Conservation (phyloP, 2,888 invertebrate species). For the Brachypalpus laphriformis region DNA sequence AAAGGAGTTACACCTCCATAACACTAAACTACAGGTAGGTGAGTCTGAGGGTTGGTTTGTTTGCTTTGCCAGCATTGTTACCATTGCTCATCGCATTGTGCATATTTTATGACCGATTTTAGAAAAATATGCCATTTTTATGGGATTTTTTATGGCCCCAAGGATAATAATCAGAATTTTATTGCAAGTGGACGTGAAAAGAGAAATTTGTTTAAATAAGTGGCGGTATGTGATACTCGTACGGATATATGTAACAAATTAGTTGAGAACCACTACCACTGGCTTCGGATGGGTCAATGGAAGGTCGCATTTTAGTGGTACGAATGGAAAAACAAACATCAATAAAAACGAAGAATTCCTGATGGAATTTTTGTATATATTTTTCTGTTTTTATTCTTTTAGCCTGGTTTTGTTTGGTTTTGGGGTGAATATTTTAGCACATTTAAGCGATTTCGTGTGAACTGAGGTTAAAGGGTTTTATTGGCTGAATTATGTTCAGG, state of each 20-base stretch:
- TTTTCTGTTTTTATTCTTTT: constrained; percentile 18
- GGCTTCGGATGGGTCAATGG: constrained; percentile 2
- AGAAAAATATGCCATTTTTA: constrained; percentile 58
- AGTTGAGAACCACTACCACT: not conserved
- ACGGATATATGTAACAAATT: constrained; percentile 44
- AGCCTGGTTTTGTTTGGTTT: not conserved
- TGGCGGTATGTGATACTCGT: constrained; percentile 25
- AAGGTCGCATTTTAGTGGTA: too few species aligned
- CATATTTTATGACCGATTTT: constrained; percentile 57
- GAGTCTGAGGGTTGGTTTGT: constrained; percentile 66
- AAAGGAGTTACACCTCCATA: constrained; percentile 70
- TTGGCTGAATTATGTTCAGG: not conserved
- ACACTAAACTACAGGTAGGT: constrained; percentile 59
- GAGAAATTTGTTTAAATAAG: constrained; percentile 46
- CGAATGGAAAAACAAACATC: constrained; percentile 64
- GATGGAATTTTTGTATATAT: not conserved
- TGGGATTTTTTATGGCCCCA: constrained; percentile 50
- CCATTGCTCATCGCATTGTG: constrained; percentile 47
- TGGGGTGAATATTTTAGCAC: constrained; percentile 24
- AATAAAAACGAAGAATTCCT: constrained; percentile 31
- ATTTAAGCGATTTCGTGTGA: constrained; percentile 11
- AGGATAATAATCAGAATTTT: constrained; percentile 71
- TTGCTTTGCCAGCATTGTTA: constrained; percentile 62
- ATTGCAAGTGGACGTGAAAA: constrained; percentile 50
- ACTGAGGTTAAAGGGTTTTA: constrained; percentile 15